Evolutionary conservation across 2,797 vertebrate species (phyloP), one percentile per base, ranked within the genome.

Genomic region (Eospalax fontanierii): DNA sequence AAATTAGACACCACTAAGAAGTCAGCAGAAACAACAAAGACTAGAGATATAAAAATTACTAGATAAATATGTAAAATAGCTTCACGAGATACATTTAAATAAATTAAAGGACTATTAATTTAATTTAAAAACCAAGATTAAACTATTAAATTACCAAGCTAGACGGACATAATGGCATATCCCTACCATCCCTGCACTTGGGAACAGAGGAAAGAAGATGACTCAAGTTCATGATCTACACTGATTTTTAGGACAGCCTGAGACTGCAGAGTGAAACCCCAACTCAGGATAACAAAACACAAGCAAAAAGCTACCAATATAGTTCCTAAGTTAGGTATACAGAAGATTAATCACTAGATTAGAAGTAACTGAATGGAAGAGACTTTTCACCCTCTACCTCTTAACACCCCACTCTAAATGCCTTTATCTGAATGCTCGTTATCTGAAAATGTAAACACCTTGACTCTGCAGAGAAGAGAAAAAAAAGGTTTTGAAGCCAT

Each of bases 21-120:
- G 40, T 80, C 82, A 86, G 26, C 75, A 94, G 40, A 84, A 78
- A 82, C 21, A 95, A 59, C 22, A 46, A 80, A 93, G 26, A 71
- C 16, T 14, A 65, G 76, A 91, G 59, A 43, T 87, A 43, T 57
- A 57, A 80, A 83, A 87, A 66, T 66, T 59, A 38, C 63, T 75
- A 15, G 35, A 68, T 66, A 68, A 66, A 80, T 61, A 50, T 43
- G 61, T 92, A 70, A 87, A 89, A 75, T 66, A 90, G 78, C 21
- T 68, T 5, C 43, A 6, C 65, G 33, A 75, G 24, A 57, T 91
- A 81, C 3, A 50, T 61, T 89, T 66, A 93, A 61, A 85, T 89
- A 63, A 46, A 46, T 78, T 21, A 95, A 6, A 54, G 66, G 38
- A 61, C 33, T 65, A 66, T 54, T 87, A 89, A 65, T 80, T 73